Base-by-base conservation (phyloP, 2,888 invertebrate species). In the Lottia gigantea region DNA sequence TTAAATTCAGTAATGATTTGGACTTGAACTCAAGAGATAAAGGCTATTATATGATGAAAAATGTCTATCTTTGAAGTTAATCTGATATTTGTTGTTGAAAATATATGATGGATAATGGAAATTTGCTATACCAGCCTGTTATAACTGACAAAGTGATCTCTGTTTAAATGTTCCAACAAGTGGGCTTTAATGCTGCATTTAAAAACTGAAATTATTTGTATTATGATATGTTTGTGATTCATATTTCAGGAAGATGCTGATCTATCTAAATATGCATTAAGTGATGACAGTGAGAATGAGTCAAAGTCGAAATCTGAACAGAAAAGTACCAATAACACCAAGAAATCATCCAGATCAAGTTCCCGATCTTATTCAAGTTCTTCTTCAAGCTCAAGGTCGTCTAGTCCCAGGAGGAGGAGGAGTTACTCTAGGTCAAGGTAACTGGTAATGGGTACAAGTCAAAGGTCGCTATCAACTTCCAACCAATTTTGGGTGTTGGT, bases 191-290 rank as follows among this genome's bases (percentile, higher is more conserved):
- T n/a, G n/a, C n/a, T 40, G 40, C 40, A 40, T 40, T 40, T 40
- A 8, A 40, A 40, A 40, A 8, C 11, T 40, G 40, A 8, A 6
- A 31, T 31, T 6, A 3, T 31, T 31, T n/a, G n/a, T n/a, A n/a
- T n/a, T n/a, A n/a, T n/a, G n/a, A n/a, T n/a, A n/a, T n/a, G n/a
- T 40, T 1, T 40, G 7, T 11, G 7, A 8, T 40, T 40, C 7
- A 8, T 11, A 40, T 55, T 55, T 55, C 19, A 55, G 64, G 83
- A 78, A 31, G 80, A 92, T 49, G 87, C 78, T 40, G 94, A 94
- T 87, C 90, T 94, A 65, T 93, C 94, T 31, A 94, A 94, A 86
- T 95, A 94, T 87, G 93, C 94, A 85, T 89, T 94, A 62, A 55
- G 55, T 55, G 89, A 87, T 78, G 90, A 86, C 67, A 93, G 93